Evolutionary conservation across 92 coral and sea anemone species (phyloP).

Genomic region (Zoanthus solanderi): DNA sequence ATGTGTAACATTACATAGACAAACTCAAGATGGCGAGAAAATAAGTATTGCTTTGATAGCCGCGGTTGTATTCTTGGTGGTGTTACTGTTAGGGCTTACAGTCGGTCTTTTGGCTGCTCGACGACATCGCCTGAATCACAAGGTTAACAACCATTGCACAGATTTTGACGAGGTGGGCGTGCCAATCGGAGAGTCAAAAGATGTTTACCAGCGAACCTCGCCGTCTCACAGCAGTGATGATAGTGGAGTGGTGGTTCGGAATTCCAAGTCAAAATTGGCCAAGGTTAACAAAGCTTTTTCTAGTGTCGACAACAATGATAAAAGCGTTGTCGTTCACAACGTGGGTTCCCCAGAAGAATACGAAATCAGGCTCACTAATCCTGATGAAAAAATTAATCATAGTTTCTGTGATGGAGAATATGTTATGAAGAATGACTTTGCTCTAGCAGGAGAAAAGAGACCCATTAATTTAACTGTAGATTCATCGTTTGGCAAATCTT

Average conservation of each 20-base stretch:
- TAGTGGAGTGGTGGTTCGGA: conserved; percentile 95
- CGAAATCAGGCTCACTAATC: conserved; percentile 82
- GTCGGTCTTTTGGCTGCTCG: conserved; percentile 90
- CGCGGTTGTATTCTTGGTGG: conserved; percentile 86
- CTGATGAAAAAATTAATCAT: conserved; percentile 89
- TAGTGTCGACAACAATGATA: conserved; percentile 67
- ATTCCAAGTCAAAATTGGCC: conserved; percentile 83
- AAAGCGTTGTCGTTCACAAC: conserved; percentile 83
- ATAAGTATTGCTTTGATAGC: conserved; percentile 92
- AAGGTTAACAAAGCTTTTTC: conserved; percentile 63
- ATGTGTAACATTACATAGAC: conserved; percentile 36
- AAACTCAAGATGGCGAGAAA: conserved; percentile 21
- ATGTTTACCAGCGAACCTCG: conserved; percentile 83
- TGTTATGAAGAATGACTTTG: conserved; percentile 74
- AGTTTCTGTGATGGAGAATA: conserved; percentile 98
- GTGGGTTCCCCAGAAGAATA: conserved; percentile 93
- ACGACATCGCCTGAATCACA: conserved; percentile 69
- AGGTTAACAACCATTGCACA: conserved; percentile 55
- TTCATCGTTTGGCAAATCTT: conserved; percentile 27
- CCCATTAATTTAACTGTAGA: not conserved
- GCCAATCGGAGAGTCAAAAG: conserved; percentile 75
- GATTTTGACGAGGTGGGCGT: conserved; percentile 74
- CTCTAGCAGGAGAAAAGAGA: conserved; percentile 25
- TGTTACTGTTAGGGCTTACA: conserved; percentile 77
- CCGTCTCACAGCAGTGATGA: conserved; percentile 97